Evolutionary conservation across 2,113 vertebrate genomes (phyloP).

Genomic region (Lasiurus cinereus): DNA sequence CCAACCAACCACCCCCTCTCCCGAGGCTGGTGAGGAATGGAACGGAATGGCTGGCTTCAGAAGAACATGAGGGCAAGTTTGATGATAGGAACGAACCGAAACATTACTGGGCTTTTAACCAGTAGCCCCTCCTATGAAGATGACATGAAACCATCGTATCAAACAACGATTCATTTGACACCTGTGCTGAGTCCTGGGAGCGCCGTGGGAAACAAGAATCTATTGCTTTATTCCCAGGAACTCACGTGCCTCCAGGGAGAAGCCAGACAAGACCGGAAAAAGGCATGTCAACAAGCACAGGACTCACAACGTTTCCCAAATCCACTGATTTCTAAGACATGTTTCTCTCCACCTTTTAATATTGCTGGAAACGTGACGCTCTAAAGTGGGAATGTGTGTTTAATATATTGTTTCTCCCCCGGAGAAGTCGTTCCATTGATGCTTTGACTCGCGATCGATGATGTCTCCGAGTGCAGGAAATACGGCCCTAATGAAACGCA

Average conservation of each 20-base stretch:
- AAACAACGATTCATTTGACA: background rate
- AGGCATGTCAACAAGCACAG: constrained; percentile 52
- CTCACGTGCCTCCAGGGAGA: background rate
- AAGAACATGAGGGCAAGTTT: background rate
- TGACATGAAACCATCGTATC: background rate
- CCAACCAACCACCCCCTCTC: background rate
- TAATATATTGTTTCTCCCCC: constrained; percentile 77
- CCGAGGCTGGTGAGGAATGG: background rate
- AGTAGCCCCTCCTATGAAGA: background rate
- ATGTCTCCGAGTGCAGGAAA: constrained; percentile 75
- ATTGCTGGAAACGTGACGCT: constrained; percentile 70
- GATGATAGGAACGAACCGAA: background rate
- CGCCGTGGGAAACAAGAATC: background rate
- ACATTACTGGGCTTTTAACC: background rate
- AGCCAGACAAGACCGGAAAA: constrained; percentile 32
- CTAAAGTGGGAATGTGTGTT: constrained; percentile 71
- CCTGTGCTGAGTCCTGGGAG: background rate
- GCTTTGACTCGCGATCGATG: constrained; percentile 76
- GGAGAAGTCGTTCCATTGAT: constrained; percentile 79
- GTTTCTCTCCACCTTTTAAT: constrained; percentile 78
- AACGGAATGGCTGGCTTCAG: background rate
- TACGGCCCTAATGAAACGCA: constrained; percentile 78
- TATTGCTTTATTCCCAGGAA: background rate
- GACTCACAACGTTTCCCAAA: constrained; percentile 62
- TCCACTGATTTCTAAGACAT: constrained; percentile 77